phyloP scores from a whole-genome alignment of 2,888 invertebrate genomes.

The Fabriciana adippe region DNA sequence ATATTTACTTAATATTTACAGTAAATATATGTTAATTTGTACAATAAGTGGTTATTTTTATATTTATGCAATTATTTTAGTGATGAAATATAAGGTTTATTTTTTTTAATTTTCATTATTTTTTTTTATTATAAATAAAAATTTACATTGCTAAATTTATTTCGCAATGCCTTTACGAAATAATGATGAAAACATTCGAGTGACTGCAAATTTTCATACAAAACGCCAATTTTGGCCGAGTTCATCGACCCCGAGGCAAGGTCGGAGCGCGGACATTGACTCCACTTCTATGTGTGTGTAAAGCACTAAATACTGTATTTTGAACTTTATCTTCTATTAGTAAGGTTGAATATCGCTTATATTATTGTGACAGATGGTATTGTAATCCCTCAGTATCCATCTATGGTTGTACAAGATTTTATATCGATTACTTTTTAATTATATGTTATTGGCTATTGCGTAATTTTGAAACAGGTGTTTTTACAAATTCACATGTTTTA shows the following conservation, averaged over 20 bases:
- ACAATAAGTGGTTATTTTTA: too few species aligned
- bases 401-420: conserved; percentile 36
- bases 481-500: too few species aligned
- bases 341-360: conserved; percentile 37
- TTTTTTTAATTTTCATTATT: too few species aligned
- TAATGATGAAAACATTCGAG: not conserved
- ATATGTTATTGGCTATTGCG: conserved; percentile 31
- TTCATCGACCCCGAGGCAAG: conserved; percentile 67
- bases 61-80: too few species aligned
- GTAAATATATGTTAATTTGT: too few species aligned
- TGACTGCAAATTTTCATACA: conserved; percentile 38
- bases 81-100: too few species aligned
- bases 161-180: too few species aligned
- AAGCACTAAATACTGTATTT: conserved; percentile 32
- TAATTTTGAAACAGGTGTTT: conserved; percentile 28
- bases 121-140: too few species aligned
- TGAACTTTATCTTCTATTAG: conserved; percentile 30
- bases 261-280: conserved; percentile 70
- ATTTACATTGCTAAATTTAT: too few species aligned
- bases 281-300: conserved; percentile 47
- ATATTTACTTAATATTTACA: too few species aligned
- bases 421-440: conserved; percentile 33
- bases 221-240: conserved; percentile 59
- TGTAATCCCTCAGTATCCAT: conserved; percentile 40
- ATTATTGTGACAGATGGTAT: conserved; percentile 37